These are phyloP conservation scores for Leucophenga maculata DNA, from an alignment of 2,888 invertebrate genomes.

Conservation along the genomic window DNA sequence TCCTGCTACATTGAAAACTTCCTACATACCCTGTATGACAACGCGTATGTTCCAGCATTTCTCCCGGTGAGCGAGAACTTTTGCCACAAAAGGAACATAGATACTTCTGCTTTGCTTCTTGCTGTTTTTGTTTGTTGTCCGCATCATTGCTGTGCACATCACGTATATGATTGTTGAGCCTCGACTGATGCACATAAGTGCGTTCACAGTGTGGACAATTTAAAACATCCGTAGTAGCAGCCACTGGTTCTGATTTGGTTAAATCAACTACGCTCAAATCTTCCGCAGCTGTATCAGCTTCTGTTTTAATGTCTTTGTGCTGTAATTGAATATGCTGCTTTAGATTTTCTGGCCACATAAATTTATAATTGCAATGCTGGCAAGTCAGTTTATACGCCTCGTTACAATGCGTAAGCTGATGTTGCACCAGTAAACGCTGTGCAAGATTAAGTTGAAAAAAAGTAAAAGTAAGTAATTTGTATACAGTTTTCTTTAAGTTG, in stretches of 20 bases:
- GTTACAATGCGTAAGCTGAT: conserved; percentile 49
- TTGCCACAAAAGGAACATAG: conserved; percentile 76
- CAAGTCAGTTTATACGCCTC: conserved; percentile 46
- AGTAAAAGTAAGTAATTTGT: too few species aligned
- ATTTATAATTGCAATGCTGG: conserved; percentile 48
- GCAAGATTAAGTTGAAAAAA: too few species aligned
- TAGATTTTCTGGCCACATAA: conserved; percentile 51
- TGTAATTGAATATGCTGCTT: conserved; percentile 38
- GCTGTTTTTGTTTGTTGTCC: conserved; percentile 48
- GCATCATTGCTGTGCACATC: conserved; percentile 23
- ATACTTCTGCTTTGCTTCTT: conserved; percentile 68
- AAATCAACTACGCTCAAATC: not conserved
- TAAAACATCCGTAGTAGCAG: too few species aligned
- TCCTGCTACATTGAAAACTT: too few species aligned
- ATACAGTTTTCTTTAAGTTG: too few species aligned
- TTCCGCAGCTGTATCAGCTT: not conserved
- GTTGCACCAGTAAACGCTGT: conserved; percentile 4
- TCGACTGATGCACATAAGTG: conserved; percentile 38
- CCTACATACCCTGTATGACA: not conserved
- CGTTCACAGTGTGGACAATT: conserved; percentile 40
- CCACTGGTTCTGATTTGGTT: not conserved
- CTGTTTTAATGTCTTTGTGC: conserved; percentile 12
- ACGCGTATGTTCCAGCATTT: conserved; percentile 73
- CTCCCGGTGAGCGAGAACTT: conserved; percentile 76
- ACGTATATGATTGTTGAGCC: conserved; percentile 38